A percentile compares a stretch with the other conserved stretches of the same genome.
Evolutionary conservation across 64 coral and sea anemone species (phyloP).

Genomic region (Cladopsammia gracilis): DNA sequence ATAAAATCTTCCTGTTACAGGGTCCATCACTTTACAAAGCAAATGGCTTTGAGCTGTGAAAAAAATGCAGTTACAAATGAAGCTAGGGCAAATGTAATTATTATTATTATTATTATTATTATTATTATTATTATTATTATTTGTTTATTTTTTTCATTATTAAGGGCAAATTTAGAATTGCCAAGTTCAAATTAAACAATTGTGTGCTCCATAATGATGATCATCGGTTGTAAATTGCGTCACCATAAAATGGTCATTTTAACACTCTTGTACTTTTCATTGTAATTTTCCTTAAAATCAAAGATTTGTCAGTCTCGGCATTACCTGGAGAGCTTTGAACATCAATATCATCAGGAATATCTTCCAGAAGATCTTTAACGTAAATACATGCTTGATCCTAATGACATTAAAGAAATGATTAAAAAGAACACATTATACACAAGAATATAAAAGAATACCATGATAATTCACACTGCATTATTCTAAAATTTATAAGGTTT

Average conservation of each 20-base stretch:
- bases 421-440: background rate
- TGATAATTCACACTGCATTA: background rate
- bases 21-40: constrained; percentile 50
- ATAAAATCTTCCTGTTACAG: constrained; percentile 44
- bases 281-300: too few species aligned
- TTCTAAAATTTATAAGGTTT: background rate
- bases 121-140: too few species aligned
- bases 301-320: background rate
- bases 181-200: too few species aligned
- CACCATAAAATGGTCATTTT: too few species aligned
- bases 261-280: too few species aligned
- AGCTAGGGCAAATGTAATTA: too few species aligned
- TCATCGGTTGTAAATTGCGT: background rate
- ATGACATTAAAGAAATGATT: background rate
- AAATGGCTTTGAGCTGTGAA: constrained; percentile 58
- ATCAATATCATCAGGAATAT: constrained; percentile 98
- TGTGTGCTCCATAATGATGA: too few species aligned
- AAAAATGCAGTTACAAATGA: background rate
- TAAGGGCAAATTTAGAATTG: too few species aligned
- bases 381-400: constrained; percentile 91
- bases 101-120: too few species aligned
- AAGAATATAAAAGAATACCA: background rate
- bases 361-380: constrained; percentile 93
- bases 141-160: too few species aligned
- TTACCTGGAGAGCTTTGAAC: constrained; percentile 72